Base-by-base conservation (phyloP, 2,113 vertebrate genomes). In the Acanthochromis polyacanthus region DNA sequence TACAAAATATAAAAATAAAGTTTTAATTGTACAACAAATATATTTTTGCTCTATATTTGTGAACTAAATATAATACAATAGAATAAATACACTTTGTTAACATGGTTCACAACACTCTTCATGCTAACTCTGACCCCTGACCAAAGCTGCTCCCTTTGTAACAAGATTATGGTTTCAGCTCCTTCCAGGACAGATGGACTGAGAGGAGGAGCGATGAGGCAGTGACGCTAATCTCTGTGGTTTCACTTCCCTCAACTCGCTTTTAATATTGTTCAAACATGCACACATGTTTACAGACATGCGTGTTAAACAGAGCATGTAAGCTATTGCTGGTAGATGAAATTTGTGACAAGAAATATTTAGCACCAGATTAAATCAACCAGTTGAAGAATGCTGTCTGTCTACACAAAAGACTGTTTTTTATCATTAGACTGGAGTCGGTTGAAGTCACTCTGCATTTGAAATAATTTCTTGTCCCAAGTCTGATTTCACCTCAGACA, bases 161-260 rank as follows among this genome's bases (percentile, higher is more conserved):
- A 94, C 68, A 63, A 83, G 91, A 92, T 93, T 93, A 93, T 86
- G 43, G 81, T 68, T 83, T 94, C 82, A 91, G 67, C 69, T 91
- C 57, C 67, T 56, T 57, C 15, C 25, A 57, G 57, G 60, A 86
- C 86, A 87, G 88, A 89, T 87, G 86, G 90, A 64, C 60, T 14
- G 65, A 79, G 69, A 77, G 62, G 71, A 62, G 63, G 19, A 52
- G 50, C 8, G 20, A 50, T 2, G 38, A 52, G 60, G 56, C 56
- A 40, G 52, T 67, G 36, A 55, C 7, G 1, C 59, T 89, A 83
- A 85, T 89, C 80, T 71, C 52, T 46, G 48, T 17, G 23, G 17
- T 77, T 67, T 84, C 71, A 75, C 66, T 71, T 52, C 23, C 51
- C 14, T 51, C 23, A 68, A 5, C 19, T 50, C 50, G 7, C 60